Conservation (phyloP, 2,888 invertebrate genomes). For the Clostera curtula region DNA sequence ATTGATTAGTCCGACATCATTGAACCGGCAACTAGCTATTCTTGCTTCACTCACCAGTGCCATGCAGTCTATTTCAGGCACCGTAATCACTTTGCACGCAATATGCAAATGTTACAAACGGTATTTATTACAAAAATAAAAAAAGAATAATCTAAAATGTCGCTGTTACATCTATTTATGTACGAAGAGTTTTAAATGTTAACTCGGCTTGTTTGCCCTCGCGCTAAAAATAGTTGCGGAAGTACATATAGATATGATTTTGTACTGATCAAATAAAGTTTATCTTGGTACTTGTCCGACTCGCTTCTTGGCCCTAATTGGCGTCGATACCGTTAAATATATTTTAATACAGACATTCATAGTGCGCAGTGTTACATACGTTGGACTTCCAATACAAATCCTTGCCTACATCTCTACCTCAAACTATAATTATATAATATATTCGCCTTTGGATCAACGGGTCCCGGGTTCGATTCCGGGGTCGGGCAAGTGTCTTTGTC, state of each 20-base stretch:
- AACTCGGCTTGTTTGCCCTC: conserved; percentile 33
- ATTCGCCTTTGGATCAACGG: too few species aligned
- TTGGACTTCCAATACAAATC: conserved; percentile 9
- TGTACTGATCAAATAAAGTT: conserved; percentile 41
- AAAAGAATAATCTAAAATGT: conserved; percentile 10
- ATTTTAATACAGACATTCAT: too few species aligned
- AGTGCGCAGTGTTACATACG: conserved; percentile 7
- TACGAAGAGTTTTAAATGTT: conserved; percentile 26
- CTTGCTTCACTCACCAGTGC: too few species aligned
- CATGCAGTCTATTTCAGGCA: too few species aligned
- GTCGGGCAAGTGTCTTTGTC: too few species aligned
- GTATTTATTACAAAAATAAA: conserved; percentile 12
- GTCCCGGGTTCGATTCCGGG: too few species aligned
- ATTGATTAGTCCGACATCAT: too few species aligned
- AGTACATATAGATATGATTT: conserved; percentile 46
- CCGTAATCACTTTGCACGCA: too few species aligned
- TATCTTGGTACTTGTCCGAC: conserved; percentile 28
- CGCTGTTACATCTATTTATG: conserved; percentile 21
- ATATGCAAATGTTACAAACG: too few species aligned
- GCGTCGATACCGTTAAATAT: conserved; percentile 4
- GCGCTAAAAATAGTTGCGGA: conserved; percentile 46
- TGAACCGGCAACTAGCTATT: too few species aligned
- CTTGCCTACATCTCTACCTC: too few species aligned
- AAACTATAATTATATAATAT: too few species aligned
- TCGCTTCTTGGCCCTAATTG: conserved; percentile 11